Conservation (phyloP, 2,888 invertebrate genomes). For the Plagodis pulveraria region DNA sequence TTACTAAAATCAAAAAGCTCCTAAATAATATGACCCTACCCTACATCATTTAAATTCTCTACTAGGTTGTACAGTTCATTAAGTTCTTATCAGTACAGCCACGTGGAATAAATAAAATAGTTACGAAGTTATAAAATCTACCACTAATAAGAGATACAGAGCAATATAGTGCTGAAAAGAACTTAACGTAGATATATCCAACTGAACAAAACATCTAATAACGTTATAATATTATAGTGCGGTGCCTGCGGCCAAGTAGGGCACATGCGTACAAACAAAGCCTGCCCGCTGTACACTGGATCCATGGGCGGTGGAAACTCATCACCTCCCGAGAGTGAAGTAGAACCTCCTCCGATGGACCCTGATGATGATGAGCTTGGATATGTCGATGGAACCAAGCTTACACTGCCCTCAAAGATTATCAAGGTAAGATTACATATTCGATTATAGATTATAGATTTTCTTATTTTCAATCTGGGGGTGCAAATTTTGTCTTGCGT, state of each 20-base stretch:
- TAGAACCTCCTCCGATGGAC: constrained; percentile 91
- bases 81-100: no score
- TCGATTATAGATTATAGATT: no score
- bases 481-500: no score
- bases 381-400: constrained; percentile 97
- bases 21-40: no score
- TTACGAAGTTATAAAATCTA: no score
- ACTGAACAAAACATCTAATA: not conserved
- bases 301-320: constrained; percentile 88
- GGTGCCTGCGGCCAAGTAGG: constrained; percentile 97
- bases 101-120: no score
- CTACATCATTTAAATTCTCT: no score
- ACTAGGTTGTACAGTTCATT: no score
- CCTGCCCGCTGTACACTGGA: constrained; percentile 96
- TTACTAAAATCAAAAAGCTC: no score
- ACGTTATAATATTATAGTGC: constrained; percentile 85
- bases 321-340: constrained; percentile 87
- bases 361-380: constrained; percentile 94
- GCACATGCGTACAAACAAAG: constrained; percentile 96
- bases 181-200: not conserved
- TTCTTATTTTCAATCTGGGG: no score
- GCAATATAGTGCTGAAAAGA: no score
- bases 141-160: no score
- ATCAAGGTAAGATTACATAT: constrained; percentile 86
- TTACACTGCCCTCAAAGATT: constrained; percentile 94